Evolutionary conservation across 1,140 invertebrate genomes (phyloP), one percentile per base, ranked within the genome.

Genomic region (Drosophila busckii): DNA sequence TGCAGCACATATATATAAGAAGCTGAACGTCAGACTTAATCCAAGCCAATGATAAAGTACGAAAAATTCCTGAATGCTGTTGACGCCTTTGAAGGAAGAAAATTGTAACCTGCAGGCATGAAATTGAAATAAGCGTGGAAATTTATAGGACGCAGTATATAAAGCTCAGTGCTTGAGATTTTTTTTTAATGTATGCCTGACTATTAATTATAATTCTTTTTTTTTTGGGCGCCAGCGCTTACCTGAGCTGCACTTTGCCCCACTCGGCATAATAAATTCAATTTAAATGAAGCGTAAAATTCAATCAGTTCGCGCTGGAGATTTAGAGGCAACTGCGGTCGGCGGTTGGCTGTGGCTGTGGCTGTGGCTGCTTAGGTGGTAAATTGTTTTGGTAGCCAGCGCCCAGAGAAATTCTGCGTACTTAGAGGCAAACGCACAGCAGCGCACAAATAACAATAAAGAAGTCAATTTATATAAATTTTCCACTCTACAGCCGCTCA

Each of bases 261-360:
- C 2, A 16, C 19, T 35, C 42, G 50, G 13, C 12, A 40, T 70
- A 75, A 82, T 75, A 82, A 82, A 82, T 82, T 82, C 75, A 82
- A 82, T 82, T 82, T 82, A 82, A 82, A 82, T 82, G 69, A 82
- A 82, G 75, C 75, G 75, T 73, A 75, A 82, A 82, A 82, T 82
- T 82, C 76, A 82, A 82, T 82, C 75, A 82, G 73, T 64, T 80
- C 49, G 62, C 48, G 73, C 37, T 38, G 2, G 15, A 23, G 15
- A 16, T 15, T 48, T 32, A 19, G 26, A 23, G 25, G 68, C 55
- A 46, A 56, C 56, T 68, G 63, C 68, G 62, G n/a, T n/a, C n/a
- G n/a, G n/a, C n/a, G n/a, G n/a, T n/a, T n/a, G n/a, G n/a, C n/a
- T n/a, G n/a, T n/a, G n/a, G 73, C 63, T 70, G 70, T 64, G 64